These are phyloP conservation scores for Pristionchus japonicus DNA, from an alignment of 2,888 invertebrate species.

Conservation along the genomic window DNA sequence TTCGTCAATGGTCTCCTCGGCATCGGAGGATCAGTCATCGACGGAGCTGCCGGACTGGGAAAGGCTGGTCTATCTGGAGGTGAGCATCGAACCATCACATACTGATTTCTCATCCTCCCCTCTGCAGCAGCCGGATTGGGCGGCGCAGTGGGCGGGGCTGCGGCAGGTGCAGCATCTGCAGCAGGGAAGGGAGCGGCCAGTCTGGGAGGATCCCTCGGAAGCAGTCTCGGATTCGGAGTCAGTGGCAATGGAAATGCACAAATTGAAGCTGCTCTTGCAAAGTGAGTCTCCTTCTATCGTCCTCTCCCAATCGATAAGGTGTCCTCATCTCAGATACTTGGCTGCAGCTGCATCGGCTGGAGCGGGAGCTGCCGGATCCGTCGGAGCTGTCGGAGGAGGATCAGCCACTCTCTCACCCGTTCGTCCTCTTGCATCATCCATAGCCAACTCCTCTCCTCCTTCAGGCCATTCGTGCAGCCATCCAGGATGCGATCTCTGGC, in stretches of 20 bases:
- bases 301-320: not conserved
- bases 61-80: slow-evolving; percentile 30
- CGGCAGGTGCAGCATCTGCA: slow-evolving; percentile 28
- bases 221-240: not conserved
- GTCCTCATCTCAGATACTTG: not conserved
- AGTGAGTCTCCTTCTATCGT: not conserved
- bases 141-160: slow-evolving; percentile 29
- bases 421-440: not conserved
- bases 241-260: not conserved
- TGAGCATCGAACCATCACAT: too few species aligned
- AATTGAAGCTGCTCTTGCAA: not conserved
- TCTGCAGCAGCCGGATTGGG: slow-evolving; percentile 24
- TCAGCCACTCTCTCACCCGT: not conserved
- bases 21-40: slow-evolving; percentile 17
- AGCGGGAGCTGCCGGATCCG: not conserved
- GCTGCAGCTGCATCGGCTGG: slow-evolving; percentile 1
- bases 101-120: not conserved
- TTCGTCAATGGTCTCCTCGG: slow-evolving; percentile 27
- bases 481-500: not conserved
- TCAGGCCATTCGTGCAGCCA: not conserved
- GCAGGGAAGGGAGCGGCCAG: slow-evolving; percentile 17
- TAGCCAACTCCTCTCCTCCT: not conserved
- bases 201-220: slow-evolving; percentile 31
- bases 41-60: slow-evolving; percentile 35
- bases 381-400: not conserved